Evolutionary conservation across 2,797 vertebrate species (phyloP), one percentile per base, ranked within the genome.

Genomic region (Florisuga fusca): DNA sequence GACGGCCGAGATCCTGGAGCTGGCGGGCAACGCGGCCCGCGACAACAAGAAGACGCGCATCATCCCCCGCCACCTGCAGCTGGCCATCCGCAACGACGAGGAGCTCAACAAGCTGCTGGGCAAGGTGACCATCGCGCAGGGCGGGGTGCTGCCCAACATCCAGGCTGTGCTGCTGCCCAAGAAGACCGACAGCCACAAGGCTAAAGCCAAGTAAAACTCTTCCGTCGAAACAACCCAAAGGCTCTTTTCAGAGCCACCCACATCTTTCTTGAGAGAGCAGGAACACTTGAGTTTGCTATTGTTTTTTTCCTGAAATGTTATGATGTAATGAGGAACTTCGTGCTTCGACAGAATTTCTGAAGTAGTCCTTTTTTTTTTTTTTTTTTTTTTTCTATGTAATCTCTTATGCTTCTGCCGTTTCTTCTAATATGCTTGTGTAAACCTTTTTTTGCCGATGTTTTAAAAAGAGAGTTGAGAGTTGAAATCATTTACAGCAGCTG

Each of bases 91-190:
- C 84, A 99, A 99, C 96, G 98, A 99, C 96, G 98, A 99, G 95
- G 98, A 99, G 94, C 98, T 99, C 3, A 99, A 99, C 96, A 98
- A 99, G 93, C 98, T 99, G 67, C 91, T 99, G 93, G 98, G 98
- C 53, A 98, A 98, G 3, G 98, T 99, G 34, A 99, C 98, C 51
- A 99, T 99, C 90, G 98, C 98, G 5, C 98, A 99, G 97, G 99
- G 99, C 2, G 99, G 99, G 1, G 99, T 99, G 3, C 91, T 99
- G 86, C 99, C 99, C 63, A 99, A 99, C 96, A 99, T 99, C 96
- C 99, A 99, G 96, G 99, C 99, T 1, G 99, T 99, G 7, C 95
- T 99, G 43, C 93, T 99, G 81, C 99, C 99, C 19, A 99, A 99
- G 98, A 99, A 99, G 89, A 99, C 98, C 0, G 99, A 99, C 59